These are phyloP conservation scores for Neolamprologus variostigma DNA, from an alignment of 2,113 vertebrate genomes.

Conservation along the genomic window DNA sequence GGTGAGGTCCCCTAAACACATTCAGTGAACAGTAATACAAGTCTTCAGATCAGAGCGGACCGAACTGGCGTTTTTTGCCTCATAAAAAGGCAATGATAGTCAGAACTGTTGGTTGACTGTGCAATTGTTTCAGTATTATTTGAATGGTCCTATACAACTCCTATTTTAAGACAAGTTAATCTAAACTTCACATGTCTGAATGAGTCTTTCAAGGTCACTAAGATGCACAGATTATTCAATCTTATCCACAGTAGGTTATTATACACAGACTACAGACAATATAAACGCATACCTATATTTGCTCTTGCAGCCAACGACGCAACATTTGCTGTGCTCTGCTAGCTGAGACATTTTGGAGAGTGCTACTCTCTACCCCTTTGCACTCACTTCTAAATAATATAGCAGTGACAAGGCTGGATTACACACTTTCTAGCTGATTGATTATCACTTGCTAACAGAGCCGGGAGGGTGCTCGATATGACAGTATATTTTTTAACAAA, in stretches of 20 bases:
- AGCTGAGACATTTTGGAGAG: neutral
- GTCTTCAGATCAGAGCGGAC: neutral
- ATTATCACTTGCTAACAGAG: neutral
- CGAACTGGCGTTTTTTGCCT: neutral
- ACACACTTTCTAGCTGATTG: neutral
- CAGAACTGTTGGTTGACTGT: neutral
- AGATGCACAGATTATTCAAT: neutral
- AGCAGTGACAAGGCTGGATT: neutral
- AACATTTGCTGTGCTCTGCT: neutral
- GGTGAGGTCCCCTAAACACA: neutral
- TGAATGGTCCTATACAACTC: neutral
- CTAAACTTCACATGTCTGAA: neutral
- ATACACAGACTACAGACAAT: neutral
- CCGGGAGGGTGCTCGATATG: neutral
- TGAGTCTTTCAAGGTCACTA: neutral
- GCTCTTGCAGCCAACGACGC: neutral
- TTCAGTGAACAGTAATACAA: neutral
- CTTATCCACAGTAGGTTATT: neutral
- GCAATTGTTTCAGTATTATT: neutral
- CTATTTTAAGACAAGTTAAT: neutral
- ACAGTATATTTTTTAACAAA: neutral
- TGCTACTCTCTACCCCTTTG: neutral
- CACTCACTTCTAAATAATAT: neutral
- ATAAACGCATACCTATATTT: neutral
- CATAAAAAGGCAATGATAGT: neutral